Evolutionary conservation across 2,113 vertebrate genomes (phyloP).

Genomic region (Salvelinus fontinalis): DNA sequence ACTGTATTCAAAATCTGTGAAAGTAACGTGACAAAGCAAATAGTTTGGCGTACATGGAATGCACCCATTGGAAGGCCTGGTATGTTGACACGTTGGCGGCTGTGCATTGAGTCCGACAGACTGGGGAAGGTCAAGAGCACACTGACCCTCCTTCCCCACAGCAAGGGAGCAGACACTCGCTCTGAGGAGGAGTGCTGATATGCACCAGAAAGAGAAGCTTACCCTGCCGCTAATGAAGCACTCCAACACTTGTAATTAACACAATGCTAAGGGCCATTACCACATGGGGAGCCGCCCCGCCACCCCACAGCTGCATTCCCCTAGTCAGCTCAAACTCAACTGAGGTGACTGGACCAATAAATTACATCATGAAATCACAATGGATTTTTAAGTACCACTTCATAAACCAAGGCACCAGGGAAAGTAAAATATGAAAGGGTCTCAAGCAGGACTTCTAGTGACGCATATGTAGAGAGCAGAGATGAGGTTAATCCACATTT

Average conservation of each 20-base stretch:
- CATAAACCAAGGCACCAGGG: not conserved
- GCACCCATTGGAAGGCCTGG: constrained; percentile 27
- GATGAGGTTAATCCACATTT: no score
- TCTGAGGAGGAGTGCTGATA: constrained; percentile 6
- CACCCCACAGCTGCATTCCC: not conserved
- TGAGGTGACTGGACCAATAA: not conserved
- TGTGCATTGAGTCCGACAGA: constrained; percentile 8
- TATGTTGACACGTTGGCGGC: constrained; percentile 31
- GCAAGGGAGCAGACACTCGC: constrained; percentile 40
- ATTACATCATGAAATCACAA: no score
- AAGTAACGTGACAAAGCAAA: constrained; percentile 6
- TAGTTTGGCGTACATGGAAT: constrained; percentile 5
- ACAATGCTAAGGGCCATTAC: constrained; percentile 20
- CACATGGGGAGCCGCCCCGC: constrained; percentile 6
- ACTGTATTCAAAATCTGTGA: not conserved
- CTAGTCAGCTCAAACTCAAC: not conserved
- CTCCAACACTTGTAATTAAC: constrained; percentile 44
- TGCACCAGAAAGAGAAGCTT: constrained; percentile 38
- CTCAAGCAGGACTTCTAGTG: no score
- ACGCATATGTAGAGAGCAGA: no score
- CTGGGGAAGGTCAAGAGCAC: not conserved
- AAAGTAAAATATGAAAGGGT: no score
- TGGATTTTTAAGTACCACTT: no score
- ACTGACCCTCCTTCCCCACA: constrained; percentile 53
- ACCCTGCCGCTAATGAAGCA: constrained; percentile 21